Evolutionary conservation across 1,140 invertebrate genomes (phyloP).

Genomic region (Nilaparvata lugens): DNA sequence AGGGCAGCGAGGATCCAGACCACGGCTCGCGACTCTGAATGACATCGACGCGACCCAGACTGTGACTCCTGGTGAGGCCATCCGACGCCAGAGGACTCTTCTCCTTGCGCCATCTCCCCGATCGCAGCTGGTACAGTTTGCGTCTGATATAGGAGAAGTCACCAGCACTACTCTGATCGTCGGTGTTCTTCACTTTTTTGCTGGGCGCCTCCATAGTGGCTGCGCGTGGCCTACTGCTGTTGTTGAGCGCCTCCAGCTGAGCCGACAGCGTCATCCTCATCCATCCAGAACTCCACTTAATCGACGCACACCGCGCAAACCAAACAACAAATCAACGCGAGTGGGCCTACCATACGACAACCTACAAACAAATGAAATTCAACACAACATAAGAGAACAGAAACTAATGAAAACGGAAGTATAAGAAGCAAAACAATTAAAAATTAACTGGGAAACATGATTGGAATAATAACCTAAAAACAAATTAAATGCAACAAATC

Average conservation of each 20-base stretch:
- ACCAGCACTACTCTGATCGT: background rate
- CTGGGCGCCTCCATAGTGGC: background rate
- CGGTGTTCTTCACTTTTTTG: background rate
- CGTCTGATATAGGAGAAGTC: background rate
- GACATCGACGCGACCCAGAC: background rate
- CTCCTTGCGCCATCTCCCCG: background rate
- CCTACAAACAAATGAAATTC: too few relatives aligned
- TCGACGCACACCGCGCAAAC: too few relatives aligned
- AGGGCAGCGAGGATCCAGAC: background rate
- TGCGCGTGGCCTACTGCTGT: background rate
- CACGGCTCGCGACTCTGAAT: background rate
- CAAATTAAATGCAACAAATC: too few relatives aligned
- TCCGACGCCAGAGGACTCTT: background rate
- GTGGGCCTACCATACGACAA: too few relatives aligned
- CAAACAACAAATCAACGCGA: too few relatives aligned
- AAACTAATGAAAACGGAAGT: too few relatives aligned
- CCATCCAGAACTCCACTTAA: too few relatives aligned
- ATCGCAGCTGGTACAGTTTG: background rate
- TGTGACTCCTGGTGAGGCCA: background rate
- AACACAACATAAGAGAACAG: too few relatives aligned
- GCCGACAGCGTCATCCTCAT: background rate
- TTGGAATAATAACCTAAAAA: too few relatives aligned
- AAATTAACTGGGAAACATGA: too few relatives aligned
- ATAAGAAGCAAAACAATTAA: too few relatives aligned
- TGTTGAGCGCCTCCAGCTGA: background rate